Evolutionary conservation across 1,140 invertebrate genomes (phyloP), one percentile per base, ranked within the genome.

Genomic region (Babylonia areolata): DNA sequence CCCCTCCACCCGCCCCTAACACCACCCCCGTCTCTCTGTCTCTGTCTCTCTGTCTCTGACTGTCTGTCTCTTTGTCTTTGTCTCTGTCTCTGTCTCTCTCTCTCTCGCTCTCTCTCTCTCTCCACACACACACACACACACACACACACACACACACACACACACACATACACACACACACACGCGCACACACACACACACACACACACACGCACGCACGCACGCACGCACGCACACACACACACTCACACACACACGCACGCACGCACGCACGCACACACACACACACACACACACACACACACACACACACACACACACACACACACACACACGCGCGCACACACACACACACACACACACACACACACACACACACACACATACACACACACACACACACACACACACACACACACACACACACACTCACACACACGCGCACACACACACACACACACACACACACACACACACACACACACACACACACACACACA

Each of bases 401-500:
- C 75, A 77, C 40, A 77, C 75, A 77, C 75, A 77, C 75, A 39
- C 75, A 39, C 75, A 77, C 40, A 77, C 40, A 77, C 40, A 77
- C 40, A 42, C 33, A 42, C 75, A 20, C 40, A 77, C 20, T 35
- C 75, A 35, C 17, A 77, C 37, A 77, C 12, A 35, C 40, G 28
- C 75, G 35, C 75, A 77, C 75, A 77, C 40, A 77, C 75, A 33
- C 0, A 2, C 75, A 51, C 46, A 17, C 46, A 51, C 46, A 3
- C 46, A 3, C 42, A 46, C 42, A 46, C 42, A 46, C 42, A 6
- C 15, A 46, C 42, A 46, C 42, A 46, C 42, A 46, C 42, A 46
- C 42, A 46, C 42, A 46, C 42, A 46, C 42, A 46, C 46, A 51
- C 46, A 51, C 46, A 3, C 46, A 51, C 46, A 51, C 46, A 3